phyloP scores from a whole-genome alignment of 2,888 invertebrate species.

The Temnothorax rugatulus region DNA sequence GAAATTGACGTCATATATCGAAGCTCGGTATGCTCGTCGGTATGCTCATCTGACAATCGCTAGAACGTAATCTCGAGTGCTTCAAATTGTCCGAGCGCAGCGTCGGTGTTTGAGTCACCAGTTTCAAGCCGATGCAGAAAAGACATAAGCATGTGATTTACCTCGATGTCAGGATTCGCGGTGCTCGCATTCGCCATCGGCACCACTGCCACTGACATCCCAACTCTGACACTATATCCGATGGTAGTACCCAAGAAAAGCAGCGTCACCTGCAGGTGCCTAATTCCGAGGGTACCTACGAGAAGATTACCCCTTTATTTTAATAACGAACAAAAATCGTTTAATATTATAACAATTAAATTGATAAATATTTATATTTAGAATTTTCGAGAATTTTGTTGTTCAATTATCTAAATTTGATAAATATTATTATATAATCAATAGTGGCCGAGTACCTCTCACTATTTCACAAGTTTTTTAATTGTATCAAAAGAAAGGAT shows the following conservation, averaged over 20 bases:
- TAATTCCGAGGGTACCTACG: conserved; percentile 85
- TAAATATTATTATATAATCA: neutral
- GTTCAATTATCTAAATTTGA: neutral
- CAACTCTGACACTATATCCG: conserved; percentile 87
- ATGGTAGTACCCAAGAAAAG: conserved; percentile 87
- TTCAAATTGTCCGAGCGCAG: neutral
- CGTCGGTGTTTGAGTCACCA: neutral
- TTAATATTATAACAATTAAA: too few species aligned
- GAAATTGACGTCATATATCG: neutral
- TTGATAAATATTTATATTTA: neutral
- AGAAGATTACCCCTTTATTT: conserved; percentile 10
- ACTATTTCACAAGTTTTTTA: neutral
- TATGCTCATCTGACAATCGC: conserved; percentile 13
- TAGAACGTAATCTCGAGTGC: conserved; percentile 18
- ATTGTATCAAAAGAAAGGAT: neutral
- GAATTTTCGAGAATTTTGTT: neutral
- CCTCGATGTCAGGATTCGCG: conserved; percentile 78
- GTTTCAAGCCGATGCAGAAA: neutral
- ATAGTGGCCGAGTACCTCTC: neutral
- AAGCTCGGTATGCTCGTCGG: neutral
- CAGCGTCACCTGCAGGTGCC: conserved; percentile 88
- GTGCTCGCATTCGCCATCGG: conserved; percentile 85
- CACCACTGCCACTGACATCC: conserved; percentile 87
- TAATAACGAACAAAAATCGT: neutral
- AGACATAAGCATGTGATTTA: conserved; percentile 55